These are phyloP conservation scores for Digitonthophagus gazella DNA, from an alignment of 2,888 invertebrate species.

Conservation along the genomic window DNA sequence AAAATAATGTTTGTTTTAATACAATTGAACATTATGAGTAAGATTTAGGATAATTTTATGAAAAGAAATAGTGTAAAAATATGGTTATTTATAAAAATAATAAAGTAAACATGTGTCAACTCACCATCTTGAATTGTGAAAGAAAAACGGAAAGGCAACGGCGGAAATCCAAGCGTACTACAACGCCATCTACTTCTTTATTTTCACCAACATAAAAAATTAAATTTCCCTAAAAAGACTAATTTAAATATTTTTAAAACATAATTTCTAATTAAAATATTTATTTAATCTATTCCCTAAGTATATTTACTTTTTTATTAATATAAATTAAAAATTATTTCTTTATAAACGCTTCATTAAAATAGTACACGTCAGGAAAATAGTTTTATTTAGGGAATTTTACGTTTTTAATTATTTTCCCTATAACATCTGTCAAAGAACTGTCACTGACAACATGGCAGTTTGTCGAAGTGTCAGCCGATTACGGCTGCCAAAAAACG, in stretches of 20 bases:
- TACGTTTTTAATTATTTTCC: background rate
- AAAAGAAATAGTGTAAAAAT: conserved; percentile 7
- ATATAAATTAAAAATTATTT: background rate
- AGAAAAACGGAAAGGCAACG: conserved; percentile 44
- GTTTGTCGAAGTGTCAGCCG: conserved; percentile 32
- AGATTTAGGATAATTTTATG: background rate
- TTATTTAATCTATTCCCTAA: background rate
- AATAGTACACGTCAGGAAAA: conserved; percentile 17
- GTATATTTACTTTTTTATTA: background rate
- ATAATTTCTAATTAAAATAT: no score
- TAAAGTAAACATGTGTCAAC: conserved; percentile 34
- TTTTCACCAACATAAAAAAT: background rate
- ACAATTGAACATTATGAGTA: background rate
- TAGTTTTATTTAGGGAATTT: conserved; percentile 4
- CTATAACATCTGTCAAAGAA: conserved; percentile 26
- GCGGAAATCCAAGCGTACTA: conserved; percentile 25
- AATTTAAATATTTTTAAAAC: no score
- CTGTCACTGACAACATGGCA: conserved; percentile 32
- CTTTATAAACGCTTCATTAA: background rate
- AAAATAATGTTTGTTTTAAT: conserved; percentile 4
- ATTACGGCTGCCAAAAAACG: conserved; percentile 30
- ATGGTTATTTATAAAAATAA: conserved; percentile 27
- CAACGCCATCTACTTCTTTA: background rate
- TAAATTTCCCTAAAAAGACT: background rate
- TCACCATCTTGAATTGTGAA: conserved; percentile 49